Base-by-base conservation (phyloP, 2,113 vertebrate genomes). In the Archocentrus centrarchus region DNA sequence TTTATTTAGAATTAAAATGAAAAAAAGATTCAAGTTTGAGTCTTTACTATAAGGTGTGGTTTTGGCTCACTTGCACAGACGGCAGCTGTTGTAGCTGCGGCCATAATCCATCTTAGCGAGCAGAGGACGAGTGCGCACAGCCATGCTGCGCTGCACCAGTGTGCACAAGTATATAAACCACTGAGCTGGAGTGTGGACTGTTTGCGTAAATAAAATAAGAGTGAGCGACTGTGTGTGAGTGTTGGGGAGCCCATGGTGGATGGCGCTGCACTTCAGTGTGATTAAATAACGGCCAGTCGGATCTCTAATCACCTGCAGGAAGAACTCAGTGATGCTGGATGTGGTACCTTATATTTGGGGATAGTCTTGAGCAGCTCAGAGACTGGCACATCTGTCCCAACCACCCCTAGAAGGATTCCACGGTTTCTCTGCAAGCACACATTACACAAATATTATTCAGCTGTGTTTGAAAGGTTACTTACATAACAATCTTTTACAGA, bases 311-410 rank as follows among this genome's bases (percentile, higher is more conserved):
- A 60, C 30, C 7, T 55, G 18, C 18, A n/a, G 60, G 11, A 7
- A 20, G 11, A 22, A 62, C 60, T 35, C 35, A 63, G 41, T 22
- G 27, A 47, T 30, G 24, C 37, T 44, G 18, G 18, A 58, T n/a
- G 59, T 2, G 4, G 92, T 97, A 99, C 98, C 98, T 99, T 99
- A 86, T 99, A 98, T 91, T 99, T 99, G 66, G 98, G 98, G 89
- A 99, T 99, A 55, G 98, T 96, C 94, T 99, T 99, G 85, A 99
- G 93, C 77, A 99, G 97, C 93, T 99, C 98, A 79, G 98, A 98
- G 62, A 99, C 98, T 1, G 98, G 98, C 77, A 99, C 97, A 68
- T 99, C 98, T 75, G 98, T 99, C 80, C 98, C 98, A 62, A 99
- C 98, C 88, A 99, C 98, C 41, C 98, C 98, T 13, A 99, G 96